Evolutionary conservation across 1,140 invertebrate species (phyloP).

Genomic region (Drosophila asahinai): DNA sequence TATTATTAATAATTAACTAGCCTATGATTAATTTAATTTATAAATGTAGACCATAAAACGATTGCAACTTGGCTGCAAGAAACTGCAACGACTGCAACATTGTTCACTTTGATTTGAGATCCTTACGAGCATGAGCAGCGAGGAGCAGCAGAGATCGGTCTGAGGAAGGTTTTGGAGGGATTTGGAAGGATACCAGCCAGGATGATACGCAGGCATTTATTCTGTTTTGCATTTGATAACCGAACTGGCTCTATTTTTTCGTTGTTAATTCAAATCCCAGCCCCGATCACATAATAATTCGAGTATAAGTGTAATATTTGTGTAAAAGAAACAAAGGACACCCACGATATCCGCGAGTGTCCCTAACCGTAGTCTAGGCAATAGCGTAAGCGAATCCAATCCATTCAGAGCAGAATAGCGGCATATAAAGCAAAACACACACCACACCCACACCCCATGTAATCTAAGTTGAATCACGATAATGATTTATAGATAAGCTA

Average conservation of each 20-base stretch:
- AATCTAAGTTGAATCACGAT: slow-evolving; percentile 33
- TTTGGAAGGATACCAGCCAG: slow-evolving; percentile 19
- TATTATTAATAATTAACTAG: slow-evolving; percentile 66
- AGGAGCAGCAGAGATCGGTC: slow-evolving; percentile 9
- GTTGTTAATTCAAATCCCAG: slow-evolving; percentile 26
- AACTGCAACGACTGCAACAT: slow-evolving; percentile 35
- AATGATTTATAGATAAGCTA: slow-evolving; percentile 17
- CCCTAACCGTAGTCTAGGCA: slow-evolving; percentile 69
- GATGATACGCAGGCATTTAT: slow-evolving; percentile 37
- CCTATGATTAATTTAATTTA: slow-evolving; percentile 70
- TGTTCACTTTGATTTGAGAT: slow-evolving; percentile 46
- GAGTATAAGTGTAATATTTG: slow-evolving; percentile 61
- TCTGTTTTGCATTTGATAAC: slow-evolving; percentile 43
- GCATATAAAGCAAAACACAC: slow-evolving; percentile 17
- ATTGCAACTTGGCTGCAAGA: slow-evolving; percentile 67
- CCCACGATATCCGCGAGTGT: slow-evolving; percentile 49
- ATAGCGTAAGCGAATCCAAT: slow-evolving; percentile 57
- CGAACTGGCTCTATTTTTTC: slow-evolving; percentile 20
- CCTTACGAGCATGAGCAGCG: slow-evolving; percentile 1
- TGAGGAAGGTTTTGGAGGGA: not conserved
- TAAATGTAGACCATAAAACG: slow-evolving; percentile 68
- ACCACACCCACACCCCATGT: slow-evolving; percentile 36
- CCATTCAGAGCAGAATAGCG: slow-evolving; percentile 22
- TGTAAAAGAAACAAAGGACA: slow-evolving; percentile 73
- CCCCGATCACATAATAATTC: slow-evolving; percentile 45